A percentile compares a stretch with the other conserved stretches of the same genome.
Conservation (phyloP, 2,888 invertebrate species). For the Rhodophaea formosa region DNA sequence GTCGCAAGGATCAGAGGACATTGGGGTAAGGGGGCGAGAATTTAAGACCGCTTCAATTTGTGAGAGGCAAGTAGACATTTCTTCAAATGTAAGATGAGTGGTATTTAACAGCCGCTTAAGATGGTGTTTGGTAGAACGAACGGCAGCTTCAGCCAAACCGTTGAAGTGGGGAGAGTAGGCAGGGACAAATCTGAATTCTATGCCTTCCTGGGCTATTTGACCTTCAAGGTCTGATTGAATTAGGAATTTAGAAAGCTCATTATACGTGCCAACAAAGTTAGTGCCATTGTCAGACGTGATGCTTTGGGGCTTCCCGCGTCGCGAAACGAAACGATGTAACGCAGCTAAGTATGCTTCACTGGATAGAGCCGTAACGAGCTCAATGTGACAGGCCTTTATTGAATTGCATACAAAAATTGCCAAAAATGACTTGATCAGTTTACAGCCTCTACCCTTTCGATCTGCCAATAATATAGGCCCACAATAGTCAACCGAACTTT, state of each 20-base stretch:
- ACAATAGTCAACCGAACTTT: too few species aligned
- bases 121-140: background rate
- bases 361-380: constrained; percentile 15
- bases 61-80: background rate
- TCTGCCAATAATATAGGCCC: too few species aligned
- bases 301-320: background rate
- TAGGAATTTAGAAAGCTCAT: background rate
- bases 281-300: background rate
- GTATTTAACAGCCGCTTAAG: background rate
- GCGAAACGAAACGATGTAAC: background rate
- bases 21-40: background rate
- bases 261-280: background rate
- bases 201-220: background rate
- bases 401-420: constrained; percentile 11
- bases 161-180: background rate
- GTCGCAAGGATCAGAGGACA: background rate
- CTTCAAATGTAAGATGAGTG: background rate
- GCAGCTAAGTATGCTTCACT: background rate
- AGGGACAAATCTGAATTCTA: background rate
- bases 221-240: background rate
- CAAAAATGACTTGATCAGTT: background rate
- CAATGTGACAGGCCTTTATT: constrained; percentile 6
- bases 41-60: background rate
- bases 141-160: background rate
- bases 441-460: too few species aligned